Evolutionary conservation across 2,797 vertebrate species (phyloP), one percentile per base, ranked within the genome.

Genomic region (Pseudochirops corinnae): DNA sequence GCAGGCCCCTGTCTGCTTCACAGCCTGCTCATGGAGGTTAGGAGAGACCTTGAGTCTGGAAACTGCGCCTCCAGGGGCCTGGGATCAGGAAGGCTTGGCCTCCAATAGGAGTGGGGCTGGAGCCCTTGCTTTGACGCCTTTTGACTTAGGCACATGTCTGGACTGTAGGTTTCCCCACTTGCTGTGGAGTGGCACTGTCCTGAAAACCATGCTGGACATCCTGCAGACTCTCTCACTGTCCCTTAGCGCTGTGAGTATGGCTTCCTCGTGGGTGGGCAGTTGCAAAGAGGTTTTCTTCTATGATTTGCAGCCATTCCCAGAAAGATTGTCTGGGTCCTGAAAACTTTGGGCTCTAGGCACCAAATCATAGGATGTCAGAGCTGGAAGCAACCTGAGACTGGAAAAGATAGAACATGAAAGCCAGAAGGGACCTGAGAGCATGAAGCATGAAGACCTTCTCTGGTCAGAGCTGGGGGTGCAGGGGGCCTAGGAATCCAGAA

Each of bases 121-220:
- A 67, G 13, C 31, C 60, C 31, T n/a, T 5, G 31, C 31, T 28
- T 28, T n/a, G 67, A 46, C 6, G 2, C 74, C 39, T 46, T 28
- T 1, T 74, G 62, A n/a, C 62, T 74, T 33, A 6, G 60, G 90
- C 24, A 26, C 2, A 0, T 14, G 13, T n/a, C 55, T 91, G 50
- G 12, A 53, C 57, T 95, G 62, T 96, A 99, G 99, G 91, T 99
- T 99, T 97, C 99, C 99, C 46, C 99, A 99, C 95, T 98, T 99
- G 97, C 99, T 99, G 11, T 99, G 99, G 99, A 99, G 99, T 5
- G 99, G 99, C 33, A 99, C 99, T 2, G 99, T 99, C 62, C 98
- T 99, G 98, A 99, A 99, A 98, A 99, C 99, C 92, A 99, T 99
- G 99, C 96, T 99, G 98, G 99, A 99, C 98, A 99, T 99, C 98